These are phyloP conservation scores for Myanophis thanlyinensis DNA, from an alignment of 2,113 vertebrate genomes.

Conservation along the genomic window DNA sequence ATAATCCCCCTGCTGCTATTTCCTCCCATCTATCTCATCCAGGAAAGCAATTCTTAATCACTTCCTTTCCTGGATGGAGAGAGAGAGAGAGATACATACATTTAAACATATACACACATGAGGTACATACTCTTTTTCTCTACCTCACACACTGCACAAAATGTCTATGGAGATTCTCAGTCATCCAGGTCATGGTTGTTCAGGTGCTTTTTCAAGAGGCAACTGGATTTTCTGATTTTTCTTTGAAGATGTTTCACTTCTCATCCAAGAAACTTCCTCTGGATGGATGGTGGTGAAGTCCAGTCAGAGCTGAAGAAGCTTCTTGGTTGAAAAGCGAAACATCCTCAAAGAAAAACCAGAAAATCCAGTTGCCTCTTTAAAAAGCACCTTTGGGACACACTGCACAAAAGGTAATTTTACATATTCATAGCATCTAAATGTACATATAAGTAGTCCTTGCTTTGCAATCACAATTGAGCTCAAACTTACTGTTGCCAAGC, in stretches of 20 bases:
- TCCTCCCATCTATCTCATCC: background rate
- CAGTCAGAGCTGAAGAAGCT: too few relatives aligned
- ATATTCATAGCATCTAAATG: background rate
- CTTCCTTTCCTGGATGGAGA: background rate
- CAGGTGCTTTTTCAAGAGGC: too few relatives aligned
- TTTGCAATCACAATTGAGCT: background rate
- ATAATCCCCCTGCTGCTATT: background rate
- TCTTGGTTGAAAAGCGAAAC: too few relatives aligned
- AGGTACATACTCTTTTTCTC: background rate
- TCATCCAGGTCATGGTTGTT: too few relatives aligned
- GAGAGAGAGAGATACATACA: background rate
- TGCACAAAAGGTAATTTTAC: background rate
- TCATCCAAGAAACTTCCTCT: too few relatives aligned
- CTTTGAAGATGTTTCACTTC: too few relatives aligned
- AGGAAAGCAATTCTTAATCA: background rate
- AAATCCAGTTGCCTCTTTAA: too few relatives aligned
- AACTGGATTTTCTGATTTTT: too few relatives aligned
- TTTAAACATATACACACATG: background rate
- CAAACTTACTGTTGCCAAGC: background rate
- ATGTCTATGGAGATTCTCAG: background rate
- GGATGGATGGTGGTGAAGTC: too few relatives aligned
- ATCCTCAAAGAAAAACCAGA: too few relatives aligned
- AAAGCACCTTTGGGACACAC: background rate
- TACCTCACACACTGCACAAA: background rate
- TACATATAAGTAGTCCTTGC: background rate